These are phyloP conservation scores for Sepioteuthis lessoniana DNA, from an alignment of 2,888 invertebrate species.

Conservation along the genomic window DNA sequence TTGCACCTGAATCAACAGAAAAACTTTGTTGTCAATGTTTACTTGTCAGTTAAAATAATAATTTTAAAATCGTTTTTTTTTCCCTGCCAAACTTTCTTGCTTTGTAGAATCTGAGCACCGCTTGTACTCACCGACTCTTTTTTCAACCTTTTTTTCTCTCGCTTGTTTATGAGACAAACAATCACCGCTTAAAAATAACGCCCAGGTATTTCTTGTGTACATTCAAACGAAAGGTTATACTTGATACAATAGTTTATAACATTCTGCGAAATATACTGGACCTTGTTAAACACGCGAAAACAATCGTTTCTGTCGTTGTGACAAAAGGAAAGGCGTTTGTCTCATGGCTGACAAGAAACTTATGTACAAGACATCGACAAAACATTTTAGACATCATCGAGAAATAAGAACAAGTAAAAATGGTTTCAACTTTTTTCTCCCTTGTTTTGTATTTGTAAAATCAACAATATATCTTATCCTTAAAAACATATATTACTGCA, in stretches of 20 bases:
- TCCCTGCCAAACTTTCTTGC: no score
- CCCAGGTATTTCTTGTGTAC: not conserved
- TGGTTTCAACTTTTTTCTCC: no score
- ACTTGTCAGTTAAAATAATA: not conserved
- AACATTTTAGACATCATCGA: not conserved
- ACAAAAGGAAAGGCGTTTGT: not conserved
- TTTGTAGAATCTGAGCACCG: not conserved
- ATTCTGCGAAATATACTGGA: not conserved
- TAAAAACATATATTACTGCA: no score
- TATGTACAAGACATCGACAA: not conserved
- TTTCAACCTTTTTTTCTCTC: not conserved
- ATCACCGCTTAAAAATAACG: not conserved
- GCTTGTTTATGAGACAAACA: slow-evolving; percentile 6
- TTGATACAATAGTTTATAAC: not conserved
- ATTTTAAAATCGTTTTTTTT: not conserved
- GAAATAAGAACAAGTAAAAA: not conserved
- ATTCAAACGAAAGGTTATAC: not conserved
- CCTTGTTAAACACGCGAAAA: not conserved
- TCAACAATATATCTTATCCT: no score
- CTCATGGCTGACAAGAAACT: not conserved
- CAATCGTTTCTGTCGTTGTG: not conserved
- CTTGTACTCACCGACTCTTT: not conserved
- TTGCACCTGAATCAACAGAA: not conserved
- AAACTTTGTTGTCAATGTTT: not conserved
- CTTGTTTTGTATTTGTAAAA: no score